Evolutionary conservation across 2,888 invertebrate species (phyloP).

Genomic region (Scelioninae gen. 1): DNA sequence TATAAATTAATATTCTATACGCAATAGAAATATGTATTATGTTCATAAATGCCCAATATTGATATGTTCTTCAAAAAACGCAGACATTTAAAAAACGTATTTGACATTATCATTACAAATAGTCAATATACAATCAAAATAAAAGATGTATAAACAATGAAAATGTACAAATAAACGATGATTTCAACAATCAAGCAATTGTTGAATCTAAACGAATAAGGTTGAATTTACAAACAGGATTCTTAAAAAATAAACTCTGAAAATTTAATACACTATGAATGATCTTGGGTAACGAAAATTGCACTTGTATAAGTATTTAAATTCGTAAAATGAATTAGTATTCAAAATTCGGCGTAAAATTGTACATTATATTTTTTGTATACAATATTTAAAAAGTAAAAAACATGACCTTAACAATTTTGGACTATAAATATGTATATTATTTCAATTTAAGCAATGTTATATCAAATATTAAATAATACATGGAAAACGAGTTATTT

Average conservation of each 20-base stretch:
- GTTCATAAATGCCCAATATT: slow-evolving; percentile 78
- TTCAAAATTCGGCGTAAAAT: too few species aligned
- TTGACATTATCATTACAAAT: not conserved
- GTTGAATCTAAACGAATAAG: not conserved
- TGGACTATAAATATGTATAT: too few species aligned
- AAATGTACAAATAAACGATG: slow-evolving; percentile 1
- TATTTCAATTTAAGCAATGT: too few species aligned
- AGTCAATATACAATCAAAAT: not conserved
- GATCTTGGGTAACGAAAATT: slow-evolving; percentile 17
- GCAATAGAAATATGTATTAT: too few species aligned
- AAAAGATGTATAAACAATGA: not conserved
- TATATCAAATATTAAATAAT: too few species aligned
- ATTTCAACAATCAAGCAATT: not conserved
- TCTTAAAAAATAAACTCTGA: slow-evolving; percentile 40
- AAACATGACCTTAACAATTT: too few species aligned
- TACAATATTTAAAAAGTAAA: too few species aligned
- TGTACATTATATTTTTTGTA: too few species aligned
- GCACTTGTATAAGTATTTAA: slow-evolving; percentile 2
- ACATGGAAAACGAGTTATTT: too few species aligned
- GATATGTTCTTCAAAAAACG: slow-evolving; percentile 77
- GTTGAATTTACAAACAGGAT: not conserved
- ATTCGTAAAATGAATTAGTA: not conserved
- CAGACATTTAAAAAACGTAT: not conserved
- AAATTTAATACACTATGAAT: slow-evolving; percentile 16
- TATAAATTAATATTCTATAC: too few species aligned